Evolutionary conservation across 2,797 vertebrate genomes (phyloP), one percentile per base, ranked within the genome.

Genomic region (Hyperoplus lanceolatus): DNA sequence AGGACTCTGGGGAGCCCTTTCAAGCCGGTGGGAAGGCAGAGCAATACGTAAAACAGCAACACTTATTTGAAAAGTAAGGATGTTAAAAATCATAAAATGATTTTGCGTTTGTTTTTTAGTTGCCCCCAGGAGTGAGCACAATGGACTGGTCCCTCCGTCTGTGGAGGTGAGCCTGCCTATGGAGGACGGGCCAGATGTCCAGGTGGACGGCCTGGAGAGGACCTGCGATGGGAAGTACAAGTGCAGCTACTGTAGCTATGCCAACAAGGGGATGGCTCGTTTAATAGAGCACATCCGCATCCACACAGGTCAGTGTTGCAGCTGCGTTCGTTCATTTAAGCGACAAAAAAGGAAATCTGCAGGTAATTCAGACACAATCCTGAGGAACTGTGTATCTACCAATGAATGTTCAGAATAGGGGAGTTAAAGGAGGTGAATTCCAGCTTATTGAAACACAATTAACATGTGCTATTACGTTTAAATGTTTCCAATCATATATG

Each of bases 241-340:
- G 86, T 99, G 98, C 86, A 97, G 97, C n/a, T 99, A 98, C 89
- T 99, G 98, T 93, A 99, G 96, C 91, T 99, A 99, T 7, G 97
- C 97, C 91, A 99, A 98, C 95, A 99, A 99, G 90, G 98, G 98
- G 78, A 99, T 97, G 56, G 97, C 98, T 29, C 96, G 97, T 60
- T 95, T 99, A 21, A 98, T 99, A 66, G 98, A 99, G 77, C 98
- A 99, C 80, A 99, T 98, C 83, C 96, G 98, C 80, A 99, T 99
- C 59, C 98, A 99, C 84, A 99, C 98, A 95, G 98, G 98, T 99
- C 87, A 85, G 87, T 77, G 9, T 45, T 66, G 0, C 6, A 8
- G 13, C 41, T 8, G 4, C 8, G 61, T 60, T 4, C 7, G 45
- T 42, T 14, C 21, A 41, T 6, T 16, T 4, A 49, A n/a, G 10